phyloP scores from a whole-genome alignment of 2,888 invertebrate species.

The Drosophila hamatofila region DNA sequence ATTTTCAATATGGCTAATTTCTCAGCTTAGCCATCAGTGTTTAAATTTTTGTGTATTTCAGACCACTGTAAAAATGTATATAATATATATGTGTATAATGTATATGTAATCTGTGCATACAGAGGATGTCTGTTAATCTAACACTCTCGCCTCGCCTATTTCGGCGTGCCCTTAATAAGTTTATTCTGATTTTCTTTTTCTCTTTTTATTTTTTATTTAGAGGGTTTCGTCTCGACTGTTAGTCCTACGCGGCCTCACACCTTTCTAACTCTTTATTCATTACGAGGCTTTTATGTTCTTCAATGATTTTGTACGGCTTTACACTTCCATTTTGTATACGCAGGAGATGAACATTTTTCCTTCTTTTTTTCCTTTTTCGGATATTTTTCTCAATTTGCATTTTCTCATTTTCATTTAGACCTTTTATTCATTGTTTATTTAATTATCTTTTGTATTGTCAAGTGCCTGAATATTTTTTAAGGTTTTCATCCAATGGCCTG shows the following conservation, averaged over 20 bases:
- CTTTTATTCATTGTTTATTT: slow-evolving; percentile 76
- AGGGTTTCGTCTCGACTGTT: not conserved
- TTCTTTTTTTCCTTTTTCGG: slow-evolving; percentile 28
- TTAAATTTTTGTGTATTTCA: too few relatives aligned
- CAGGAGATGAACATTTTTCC: slow-evolving; percentile 35
- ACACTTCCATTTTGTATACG: slow-evolving; percentile 47
- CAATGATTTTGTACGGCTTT: slow-evolving; percentile 74
- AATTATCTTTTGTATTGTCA: slow-evolving; percentile 78
- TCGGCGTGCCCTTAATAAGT: not conserved
- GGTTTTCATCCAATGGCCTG: slow-evolving; percentile 35
- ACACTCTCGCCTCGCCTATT: not conserved
- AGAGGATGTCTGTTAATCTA: not conserved
- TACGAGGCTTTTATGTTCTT: slow-evolving; percentile 63
- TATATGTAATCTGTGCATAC: not conserved
- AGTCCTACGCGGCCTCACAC: slow-evolving; percentile 25
- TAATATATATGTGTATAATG: too few relatives aligned
- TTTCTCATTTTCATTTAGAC: slow-evolving; percentile 68
- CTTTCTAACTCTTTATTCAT: slow-evolving; percentile 49
- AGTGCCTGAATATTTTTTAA: slow-evolving; percentile 66
- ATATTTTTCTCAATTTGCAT: slow-evolving; percentile 68
- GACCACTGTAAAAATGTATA: not conserved
- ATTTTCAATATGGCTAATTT: too few relatives aligned
- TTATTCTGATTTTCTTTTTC: slow-evolving; percentile 5
- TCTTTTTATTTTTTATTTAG: not conserved
- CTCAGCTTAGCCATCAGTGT: too few relatives aligned